Percentiles rank a stretch among this genome's conserved stretches.
These are phyloP conservation scores for Bursaphelenchus okinawaensis DNA, from an alignment of 2,888 invertebrate genomes.

Conservation along the genomic window DNA sequence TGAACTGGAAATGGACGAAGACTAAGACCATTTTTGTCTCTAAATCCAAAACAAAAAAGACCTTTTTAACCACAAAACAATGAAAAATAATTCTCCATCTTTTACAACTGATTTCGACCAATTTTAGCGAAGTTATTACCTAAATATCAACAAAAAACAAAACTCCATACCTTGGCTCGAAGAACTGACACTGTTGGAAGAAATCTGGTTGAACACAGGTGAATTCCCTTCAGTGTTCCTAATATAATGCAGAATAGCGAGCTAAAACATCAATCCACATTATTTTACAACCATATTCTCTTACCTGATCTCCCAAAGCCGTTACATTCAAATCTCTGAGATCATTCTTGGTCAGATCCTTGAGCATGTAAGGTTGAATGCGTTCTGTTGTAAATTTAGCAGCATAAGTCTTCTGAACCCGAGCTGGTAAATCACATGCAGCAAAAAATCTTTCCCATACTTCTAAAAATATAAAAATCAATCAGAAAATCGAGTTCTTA, in stretches of 20 bases:
- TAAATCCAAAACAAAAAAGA: too few relatives aligned
- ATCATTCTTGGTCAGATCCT: constrained; percentile 18
- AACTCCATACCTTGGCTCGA: neutral
- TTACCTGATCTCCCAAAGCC: constrained; percentile 17
- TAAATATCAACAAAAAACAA: neutral
- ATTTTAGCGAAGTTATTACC: too few relatives aligned
- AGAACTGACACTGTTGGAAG: neutral
- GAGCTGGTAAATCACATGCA: constrained; percentile 13
- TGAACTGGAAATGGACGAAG: neutral
- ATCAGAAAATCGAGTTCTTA: neutral
- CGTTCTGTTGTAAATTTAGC: constrained; percentile 7
- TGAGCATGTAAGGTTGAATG: constrained; percentile 20
- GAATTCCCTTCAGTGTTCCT: constrained; percentile 12
- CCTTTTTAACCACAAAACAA: too few relatives aligned
- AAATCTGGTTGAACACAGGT: constrained; percentile 4
- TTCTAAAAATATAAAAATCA: neutral
- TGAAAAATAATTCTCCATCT: too few relatives aligned
- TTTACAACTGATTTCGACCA: too few relatives aligned
- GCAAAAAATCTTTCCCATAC: constrained; percentile 19
- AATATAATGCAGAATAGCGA: constrained; percentile 19
- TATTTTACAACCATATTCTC: neutral
- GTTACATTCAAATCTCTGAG: constrained; percentile 20
- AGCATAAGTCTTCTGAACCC: constrained; percentile 12
- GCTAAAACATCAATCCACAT: neutral
- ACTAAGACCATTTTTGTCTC: neutral